Evolutionary conservation across 2,797 vertebrate species (phyloP), one percentile per base, ranked within the genome.

Genomic region (Sebastes minor): DNA sequence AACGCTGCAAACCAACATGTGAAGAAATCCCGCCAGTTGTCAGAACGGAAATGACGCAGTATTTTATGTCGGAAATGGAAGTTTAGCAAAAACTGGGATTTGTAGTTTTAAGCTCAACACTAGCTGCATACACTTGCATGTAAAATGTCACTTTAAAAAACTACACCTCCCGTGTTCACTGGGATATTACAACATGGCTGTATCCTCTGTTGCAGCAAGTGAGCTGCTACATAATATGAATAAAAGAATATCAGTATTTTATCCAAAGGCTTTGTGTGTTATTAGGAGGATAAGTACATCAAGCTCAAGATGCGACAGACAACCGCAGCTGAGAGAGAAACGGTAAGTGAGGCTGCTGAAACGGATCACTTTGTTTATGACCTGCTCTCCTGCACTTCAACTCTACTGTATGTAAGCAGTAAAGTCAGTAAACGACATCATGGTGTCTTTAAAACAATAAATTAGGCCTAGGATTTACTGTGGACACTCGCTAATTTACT

Each of bases 151-250:
- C 10, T 32, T 23, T 2, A 1, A 55, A 52, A 68, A 88, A 96
- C 95, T 96, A 93, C 95, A 95, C 2, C n/a, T 89, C 90, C 95
- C 94, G 11, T 35, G 2, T 53, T 38, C 14, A 2, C 0, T 7
- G 5, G 0, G 6, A 2, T 0, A 0, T 0, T 2, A 33, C 71
- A 92, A 84, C 76, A 96, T 96, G 96, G 95, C 96, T 10, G 91
- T 91, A 27, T 86, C 90, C 83, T 65, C 76, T 59, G 71, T 65
- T 0, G 86, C 86, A 64, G 83, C 81, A 16, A 78, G 71, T 52
- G 86, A 84, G 25, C 33, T 94, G 33, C 76, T 94, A 1, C 76
- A 53, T 9, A 88, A 76, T 4, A 84, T 94, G 25, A 92, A 78
- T 53, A 92, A 87, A 88, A 78, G 71, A 61, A 76, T 76, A 42